Evolutionary conservation across 2,113 vertebrate genomes (phyloP), one percentile per base, ranked within the genome.

Genomic region (Calyptommatus sinebrachiatus): DNA sequence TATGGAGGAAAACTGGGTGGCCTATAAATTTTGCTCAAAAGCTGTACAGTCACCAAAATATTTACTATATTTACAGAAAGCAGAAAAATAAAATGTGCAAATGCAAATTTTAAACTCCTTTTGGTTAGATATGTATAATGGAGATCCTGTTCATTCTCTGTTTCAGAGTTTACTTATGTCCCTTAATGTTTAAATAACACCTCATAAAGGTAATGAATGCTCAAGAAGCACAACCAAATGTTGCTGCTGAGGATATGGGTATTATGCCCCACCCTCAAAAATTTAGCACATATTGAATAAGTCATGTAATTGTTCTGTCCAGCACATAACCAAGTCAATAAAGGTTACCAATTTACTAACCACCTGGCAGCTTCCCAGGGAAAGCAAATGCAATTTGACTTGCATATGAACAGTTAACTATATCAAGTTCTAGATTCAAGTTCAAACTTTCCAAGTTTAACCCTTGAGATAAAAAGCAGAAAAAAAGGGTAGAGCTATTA

Each of bases 21-120:
- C 73, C 79, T 78, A 89, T 73, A 78, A 88, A 80, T 1, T 0
- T 82, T 83, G 77, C 69, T 88, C 80, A 80, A 77, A 76, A 76
- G 71, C 71, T 67, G 50, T 35, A 20, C 80, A 71, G 12, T 69
- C 74, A 57, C 20, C 62, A 63, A 65, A 76, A 29, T n/a, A 65
- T 76, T 80, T 78, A 16, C 65, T 7, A 45, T 79, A 65, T 73
- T 71, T 14, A 77, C 29, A 2, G 22, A 60, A 0, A 62, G 29
- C 79, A 24, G 22, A 82, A 61, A 50, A n/a, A 80, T 48, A 45
- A 75, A 75, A 46, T 50, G 16, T 7, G 1, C 1, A 63, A 45
- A 29, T 26, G 81, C 20, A 41, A 61, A 82, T 74, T 28, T 29
- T 10, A 57, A 48, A 57, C 1, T 84, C 35, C 46, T 45, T 50